Percentiles rank a stretch among this genome's conserved stretches.
phyloP scores from a whole-genome alignment of 1,140 invertebrate species.

The Macrobrachium rosenbergii region DNA sequence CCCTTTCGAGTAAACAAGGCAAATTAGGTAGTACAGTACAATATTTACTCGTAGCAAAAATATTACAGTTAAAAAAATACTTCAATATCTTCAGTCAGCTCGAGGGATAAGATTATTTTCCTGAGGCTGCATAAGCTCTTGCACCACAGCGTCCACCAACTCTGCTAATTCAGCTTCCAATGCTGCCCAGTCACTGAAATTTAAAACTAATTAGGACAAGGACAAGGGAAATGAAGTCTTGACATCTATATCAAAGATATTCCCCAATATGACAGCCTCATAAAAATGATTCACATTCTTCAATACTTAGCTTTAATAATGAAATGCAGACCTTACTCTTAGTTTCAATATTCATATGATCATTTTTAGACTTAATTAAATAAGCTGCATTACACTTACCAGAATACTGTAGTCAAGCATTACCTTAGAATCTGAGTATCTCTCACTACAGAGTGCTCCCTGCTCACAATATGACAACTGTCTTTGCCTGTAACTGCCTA shows the following conservation, averaged over 20 bases:
- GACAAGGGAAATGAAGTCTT: slow-evolving; percentile 30
- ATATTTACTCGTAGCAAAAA: neutral
- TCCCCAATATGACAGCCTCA: neutral
- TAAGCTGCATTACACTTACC: no score
- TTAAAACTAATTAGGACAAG: slow-evolving; percentile 68
- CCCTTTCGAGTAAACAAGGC: neutral
- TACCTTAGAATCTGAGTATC: no score
- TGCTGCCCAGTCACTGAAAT: slow-evolving; percentile 77
- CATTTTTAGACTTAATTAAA: no score
- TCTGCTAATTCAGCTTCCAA: slow-evolving; percentile 78
- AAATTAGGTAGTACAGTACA: neutral
- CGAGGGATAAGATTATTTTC: slow-evolving; percentile 78
- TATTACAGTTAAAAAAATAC: no score
- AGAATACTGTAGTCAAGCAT: no score
- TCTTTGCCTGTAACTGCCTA: no score
- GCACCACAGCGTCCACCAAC: slow-evolving; percentile 83
- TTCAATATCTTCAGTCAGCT: slow-evolving; percentile 64
- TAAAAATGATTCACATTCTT: no score
- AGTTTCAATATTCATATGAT: no score
- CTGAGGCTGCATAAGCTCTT: slow-evolving; percentile 85
- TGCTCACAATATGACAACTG: no score
- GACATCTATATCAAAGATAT: neutral
- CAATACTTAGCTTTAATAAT: no score
- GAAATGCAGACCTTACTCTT: no score
- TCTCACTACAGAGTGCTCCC: no score